Evolutionary conservation across 2,888 invertebrate genomes (phyloP).

Genomic region (Thecocarcelia acutangulata): DNA sequence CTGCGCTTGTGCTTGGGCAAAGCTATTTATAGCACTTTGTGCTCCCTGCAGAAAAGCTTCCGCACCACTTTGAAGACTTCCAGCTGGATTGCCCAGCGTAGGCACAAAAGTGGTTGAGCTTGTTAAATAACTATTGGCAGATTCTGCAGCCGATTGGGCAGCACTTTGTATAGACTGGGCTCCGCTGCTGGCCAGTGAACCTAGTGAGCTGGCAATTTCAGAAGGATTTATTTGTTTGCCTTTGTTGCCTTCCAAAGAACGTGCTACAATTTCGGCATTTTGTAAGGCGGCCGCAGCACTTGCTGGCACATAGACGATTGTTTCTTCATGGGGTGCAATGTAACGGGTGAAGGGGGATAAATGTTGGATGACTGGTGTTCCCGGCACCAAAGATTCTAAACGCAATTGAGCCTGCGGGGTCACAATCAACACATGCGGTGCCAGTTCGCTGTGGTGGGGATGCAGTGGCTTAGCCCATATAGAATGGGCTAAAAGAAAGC

Average conservation of each 20-base stretch:
- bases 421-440: slow-evolving; percentile 79
- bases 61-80: slow-evolving; percentile 13
- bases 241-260: slow-evolving; percentile 44
- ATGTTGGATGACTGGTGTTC: slow-evolving; percentile 74
- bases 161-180: slow-evolving; percentile 15
- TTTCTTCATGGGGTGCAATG: slow-evolving; percentile 77
- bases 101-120: slow-evolving; percentile 28
- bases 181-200: slow-evolving; percentile 14
- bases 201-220: not conserved
- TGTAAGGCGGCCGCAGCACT: slow-evolving; percentile 70
- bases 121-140: slow-evolving; percentile 14
- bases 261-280: slow-evolving; percentile 48
- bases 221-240: slow-evolving; percentile 29
- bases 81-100: not conserved
- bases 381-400: slow-evolving; percentile 75
- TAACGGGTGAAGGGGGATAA: slow-evolving; percentile 79
- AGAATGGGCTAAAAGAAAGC: slow-evolving; percentile 71
- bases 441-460: slow-evolving; percentile 61
- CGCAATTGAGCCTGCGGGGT: slow-evolving; percentile 80
- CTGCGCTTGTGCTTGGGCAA: slow-evolving; percentile 16
- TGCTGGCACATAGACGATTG: slow-evolving; percentile 78
- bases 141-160: slow-evolving; percentile 3
- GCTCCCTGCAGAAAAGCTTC: slow-evolving; percentile 28
- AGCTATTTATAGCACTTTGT: slow-evolving; percentile 17
- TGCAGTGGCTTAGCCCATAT: slow-evolving; percentile 73